Evolutionary conservation across 2,888 invertebrate genomes (phyloP).

Genomic region (Scotopteryx bipunctaria): DNA sequence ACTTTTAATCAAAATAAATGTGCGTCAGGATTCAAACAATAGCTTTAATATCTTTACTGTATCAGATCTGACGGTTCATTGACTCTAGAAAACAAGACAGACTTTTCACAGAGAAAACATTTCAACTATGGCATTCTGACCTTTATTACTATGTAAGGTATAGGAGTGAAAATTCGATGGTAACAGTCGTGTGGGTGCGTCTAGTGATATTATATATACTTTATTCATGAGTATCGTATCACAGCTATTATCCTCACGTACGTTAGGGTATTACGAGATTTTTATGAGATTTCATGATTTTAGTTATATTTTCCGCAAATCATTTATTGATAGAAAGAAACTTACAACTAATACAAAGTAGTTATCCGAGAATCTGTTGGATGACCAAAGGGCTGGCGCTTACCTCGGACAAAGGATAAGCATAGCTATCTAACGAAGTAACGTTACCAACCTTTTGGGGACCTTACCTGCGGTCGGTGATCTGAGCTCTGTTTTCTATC

Average conservation of each 20-base stretch:
- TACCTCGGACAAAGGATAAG: too few relatives aligned
- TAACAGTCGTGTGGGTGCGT: constrained; percentile 3
- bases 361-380: too few relatives aligned
- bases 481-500: too few relatives aligned
- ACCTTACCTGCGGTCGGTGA: too few relatives aligned
- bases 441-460: too few relatives aligned
- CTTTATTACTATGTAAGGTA: not conserved
- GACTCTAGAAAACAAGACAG: constrained; percentile 7
- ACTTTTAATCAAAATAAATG: constrained; percentile 13
- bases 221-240: constrained; percentile 8
- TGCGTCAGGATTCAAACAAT: constrained; percentile 4
- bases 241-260: too few relatives aligned
- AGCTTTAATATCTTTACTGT: constrained; percentile 4
- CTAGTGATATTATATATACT: constrained; percentile 6
- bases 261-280: not conserved
- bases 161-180: constrained; percentile 1
- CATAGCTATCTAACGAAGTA: too few relatives aligned
- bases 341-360: too few relatives aligned
- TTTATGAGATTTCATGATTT: not conserved
- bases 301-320: too few relatives aligned
- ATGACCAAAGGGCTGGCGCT: too few relatives aligned
- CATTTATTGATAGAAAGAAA: too few relatives aligned
- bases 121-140: not conserved
- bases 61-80: constrained; percentile 12
- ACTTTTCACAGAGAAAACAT: not conserved